Base-by-base conservation (phyloP, 2,888 invertebrate species). In the Atethmia centrago region DNA sequence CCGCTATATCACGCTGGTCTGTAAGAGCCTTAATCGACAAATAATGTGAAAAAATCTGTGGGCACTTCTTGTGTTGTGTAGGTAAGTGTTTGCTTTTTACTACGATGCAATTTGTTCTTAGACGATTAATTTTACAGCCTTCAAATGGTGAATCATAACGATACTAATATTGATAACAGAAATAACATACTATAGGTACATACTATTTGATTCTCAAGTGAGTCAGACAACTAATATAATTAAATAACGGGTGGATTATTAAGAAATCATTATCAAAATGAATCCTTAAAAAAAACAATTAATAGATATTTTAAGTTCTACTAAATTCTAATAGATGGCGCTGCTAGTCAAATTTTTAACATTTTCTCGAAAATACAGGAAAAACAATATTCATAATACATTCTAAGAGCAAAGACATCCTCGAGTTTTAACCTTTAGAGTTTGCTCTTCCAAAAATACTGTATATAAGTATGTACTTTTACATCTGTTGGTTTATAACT, bases 401-500 rank as follows among this genome's bases (percentile, higher is more conserved):
- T 21, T 59, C 5, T 28, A 12, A 53, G 63, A 64, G 64, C 55
- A 74, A 36, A 7, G 0, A 3, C 0, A 12, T 28, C 62, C 36
- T 51, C n/a, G 0, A 45, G 36, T 47, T 28, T 55, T 0, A 47
- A 47, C 74, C 74, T 3, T n/a, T 2, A 3, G 28, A n/a, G 0
- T 36, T 36, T 12, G n/a, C 74, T 64, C 73, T n/a, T 8, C 7
- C 47, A 74, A 73, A 74, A 73, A 74, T 73, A 67, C 14, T 2
- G 7, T 74, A 55, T 74, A 64, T 74, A 74, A 55, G 74, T 74
- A 47, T 55, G n/a, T n/a, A n/a, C n/a, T n/a, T n/a, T n/a, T n/a
- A n/a, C n/a, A n/a, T n/a, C n/a, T n/a, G 73, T 73, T 74, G 55
- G 63, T 74, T 74, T 19, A 0, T 0, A 0, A 0, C 0, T 0